phyloP scores from a whole-genome alignment of 2,797 vertebrate species.

The Limosa lapponica region DNA sequence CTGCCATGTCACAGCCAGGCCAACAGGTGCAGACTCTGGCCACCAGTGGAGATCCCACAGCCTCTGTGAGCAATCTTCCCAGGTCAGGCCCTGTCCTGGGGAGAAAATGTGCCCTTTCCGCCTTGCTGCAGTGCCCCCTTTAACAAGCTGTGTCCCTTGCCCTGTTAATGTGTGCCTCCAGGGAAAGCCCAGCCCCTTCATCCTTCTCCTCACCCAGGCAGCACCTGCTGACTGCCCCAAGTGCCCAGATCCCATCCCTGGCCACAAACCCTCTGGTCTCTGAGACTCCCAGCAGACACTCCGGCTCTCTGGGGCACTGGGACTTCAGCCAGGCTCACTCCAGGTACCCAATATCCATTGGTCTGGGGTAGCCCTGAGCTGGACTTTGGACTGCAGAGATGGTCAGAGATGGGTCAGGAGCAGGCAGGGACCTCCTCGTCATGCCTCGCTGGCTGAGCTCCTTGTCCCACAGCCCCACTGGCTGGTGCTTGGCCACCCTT shows the following conservation, averaged over 20 bases:
- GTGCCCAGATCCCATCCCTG: neutral
- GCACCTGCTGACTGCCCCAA: neutral
- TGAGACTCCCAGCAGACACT: neutral
- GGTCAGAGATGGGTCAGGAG: rapidly evolving
- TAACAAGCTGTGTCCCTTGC: rapidly evolving
- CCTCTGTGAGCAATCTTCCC: neutral
- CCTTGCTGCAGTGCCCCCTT: neutral
- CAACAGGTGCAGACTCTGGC: neutral
- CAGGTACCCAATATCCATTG: too few species aligned
- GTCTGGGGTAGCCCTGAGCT: rapidly evolving
- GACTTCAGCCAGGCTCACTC: neutral
- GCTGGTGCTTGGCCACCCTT: too few species aligned
- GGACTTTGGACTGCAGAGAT: neutral
- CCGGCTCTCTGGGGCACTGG: too few species aligned
- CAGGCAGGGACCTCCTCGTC: rapidly evolving
- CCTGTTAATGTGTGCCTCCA: neutral
- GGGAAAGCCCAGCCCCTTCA: neutral
- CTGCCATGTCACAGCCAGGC: neutral
- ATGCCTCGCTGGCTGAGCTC: rapidly evolving
- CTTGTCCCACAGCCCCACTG: neutral
- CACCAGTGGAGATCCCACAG: rapidly evolving
- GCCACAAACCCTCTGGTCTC: rapidly evolving
- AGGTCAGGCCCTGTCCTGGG: neutral
- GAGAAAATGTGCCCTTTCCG: neutral
- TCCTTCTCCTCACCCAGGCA: neutral